Conservation (phyloP, 2,113 vertebrate genomes). For the Synodontis membranacea region DNA sequence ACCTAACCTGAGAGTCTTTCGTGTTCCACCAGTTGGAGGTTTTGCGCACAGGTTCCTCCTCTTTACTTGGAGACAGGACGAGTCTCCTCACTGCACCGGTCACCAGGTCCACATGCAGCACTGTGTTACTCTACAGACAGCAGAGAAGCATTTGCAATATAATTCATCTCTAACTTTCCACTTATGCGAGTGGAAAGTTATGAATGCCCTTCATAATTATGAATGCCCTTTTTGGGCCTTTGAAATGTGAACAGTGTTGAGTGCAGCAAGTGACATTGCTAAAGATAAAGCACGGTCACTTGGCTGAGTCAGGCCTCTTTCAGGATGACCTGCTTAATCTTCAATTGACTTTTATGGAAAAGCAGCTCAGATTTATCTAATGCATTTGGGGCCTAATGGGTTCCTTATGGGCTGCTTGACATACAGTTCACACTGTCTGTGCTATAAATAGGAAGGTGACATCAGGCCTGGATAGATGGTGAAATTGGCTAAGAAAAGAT, state of each 20-base stretch:
- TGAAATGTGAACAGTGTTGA: constrained; percentile 4
- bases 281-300: background rate
- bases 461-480: constrained; percentile 74
- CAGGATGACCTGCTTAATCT: constrained; percentile 65
- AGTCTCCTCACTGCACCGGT: constrained; percentile 79
- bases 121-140: constrained; percentile 78
- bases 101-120: constrained; percentile 83
- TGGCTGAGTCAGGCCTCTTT: constrained; percentile 30
- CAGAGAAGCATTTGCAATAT: background rate
- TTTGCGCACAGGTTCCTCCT: constrained; percentile 65
- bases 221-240: background rate
- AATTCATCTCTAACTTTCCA: background rate
- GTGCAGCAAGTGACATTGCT: background rate
- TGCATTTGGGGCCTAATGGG: constrained; percentile 74
- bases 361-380: constrained; percentile 63
- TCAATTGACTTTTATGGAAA: constrained; percentile 71
- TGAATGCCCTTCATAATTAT: background rate
- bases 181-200: background rate
- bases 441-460: constrained; percentile 78
- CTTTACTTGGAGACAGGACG: constrained; percentile 68
- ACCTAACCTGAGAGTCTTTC: constrained; percentile 77
- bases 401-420: constrained; percentile 80
- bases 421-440: constrained; percentile 70
- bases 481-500: constrained; percentile 65
- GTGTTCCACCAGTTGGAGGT: constrained; percentile 82